Evolutionary conservation across 2,113 vertebrate species (phyloP), one percentile per base, ranked within the genome.

Genomic region (Chelonoidis abingdonii): DNA sequence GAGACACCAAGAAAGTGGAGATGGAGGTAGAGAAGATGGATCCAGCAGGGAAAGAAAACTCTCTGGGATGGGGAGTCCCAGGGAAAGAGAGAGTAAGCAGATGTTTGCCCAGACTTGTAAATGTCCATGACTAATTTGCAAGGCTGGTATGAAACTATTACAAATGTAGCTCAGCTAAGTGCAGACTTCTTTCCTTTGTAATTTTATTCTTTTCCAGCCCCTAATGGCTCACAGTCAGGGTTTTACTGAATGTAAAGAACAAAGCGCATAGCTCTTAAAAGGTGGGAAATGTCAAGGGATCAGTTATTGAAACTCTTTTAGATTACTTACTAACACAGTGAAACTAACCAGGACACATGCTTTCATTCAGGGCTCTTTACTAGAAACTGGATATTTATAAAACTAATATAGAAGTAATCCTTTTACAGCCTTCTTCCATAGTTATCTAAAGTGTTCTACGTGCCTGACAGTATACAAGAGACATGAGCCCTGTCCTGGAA

Each of bases 221-320:
- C 88, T 62, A 44, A 72, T 52, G 82, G 38, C 41, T 93, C 44
- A 12, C 0, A 1, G 69, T 49, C 69, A 86, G 78, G 92, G 41
- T 94, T 96, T 88, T 96, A 84, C 53, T 80, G 92, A 19, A 49
- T 31, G 6, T 19, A 86, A 94, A 85, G 59, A 89, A 49, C 49
- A 96, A 94, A 89, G 25, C 57, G 4, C 29, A 1, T 49, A 62
- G 59, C 49, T 84, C 52, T 88, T 83, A 72, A 83, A 84, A 96
- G 78, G 80, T 86, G 87, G 80, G 87, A 96, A 94, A 96, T 95
- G 86, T 87, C 89, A 81, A 69, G 82, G 65, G 88, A 88, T 41
- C 10, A 88, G 86, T 88, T 80, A 85, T 47, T 87, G 86, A 75
- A 41, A 81, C 56, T 47, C 75, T 79, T 47, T 78, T 52, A 21